Evolutionary conservation across 2,888 invertebrate species (phyloP), one percentile per base, ranked within the genome.

Genomic region (Tenthredo distinguenda): DNA sequence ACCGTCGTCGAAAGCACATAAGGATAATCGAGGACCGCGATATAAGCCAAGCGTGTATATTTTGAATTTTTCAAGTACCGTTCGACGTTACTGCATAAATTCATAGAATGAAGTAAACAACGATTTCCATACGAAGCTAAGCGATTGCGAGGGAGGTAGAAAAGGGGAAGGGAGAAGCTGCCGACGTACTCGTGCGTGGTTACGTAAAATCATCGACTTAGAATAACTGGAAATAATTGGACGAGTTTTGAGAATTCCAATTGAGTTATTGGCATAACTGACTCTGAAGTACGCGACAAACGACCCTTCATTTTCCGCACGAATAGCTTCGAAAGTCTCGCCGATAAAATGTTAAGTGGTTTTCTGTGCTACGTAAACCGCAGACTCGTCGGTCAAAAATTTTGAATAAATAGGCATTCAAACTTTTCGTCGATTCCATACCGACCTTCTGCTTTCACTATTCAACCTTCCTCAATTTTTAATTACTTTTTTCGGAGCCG

Each of bases 101-200:
- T 58, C 58, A 62, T 37, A 81, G 62, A 26, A 31, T 7, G 31
- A 62, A 81, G 40, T 77, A 62, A 81, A 62, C 58, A 81, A 62
- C 31, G 34, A 81, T 81, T 79, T 79, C 79, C 40, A 62, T 81
- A 31, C 77, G 77, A 77, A 81, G 81, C 81, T n/a, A 43, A 62
- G 81, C 81, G 40, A 37, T 58, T 40, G 81, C 10, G 81, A 21
- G 37, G 81, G 10, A 77, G 77, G 34, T 7, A 12, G 7, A 40
- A 43, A 5, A 12, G 34, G 26, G 31, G 18, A 26, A 9, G 26
- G n/a, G 10, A 50, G 12, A 47, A 55, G 77, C 1, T 37, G 1
- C 37, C 7, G 62, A 37, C 15, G 58, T 37, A 81, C 40, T 26
- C 62, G 62, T 62, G 81, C 55, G 50, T 47, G 77, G 34, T n/a